These are phyloP conservation scores for Tetranychus piercei DNA, from an alignment of 2,888 invertebrate genomes.

Conservation along the genomic window DNA sequence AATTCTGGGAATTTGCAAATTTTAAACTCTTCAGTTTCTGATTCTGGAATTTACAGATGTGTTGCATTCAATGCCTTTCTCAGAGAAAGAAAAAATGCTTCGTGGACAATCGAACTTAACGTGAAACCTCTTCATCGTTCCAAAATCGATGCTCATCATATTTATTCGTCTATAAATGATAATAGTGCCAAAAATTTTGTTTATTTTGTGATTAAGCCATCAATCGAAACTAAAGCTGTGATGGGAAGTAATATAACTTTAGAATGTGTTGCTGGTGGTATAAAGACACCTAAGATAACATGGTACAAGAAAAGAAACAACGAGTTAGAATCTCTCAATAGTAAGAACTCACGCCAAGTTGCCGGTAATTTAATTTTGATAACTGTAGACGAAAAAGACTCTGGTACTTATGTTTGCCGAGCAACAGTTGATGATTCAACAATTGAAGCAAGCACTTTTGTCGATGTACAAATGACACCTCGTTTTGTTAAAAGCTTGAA, in stretches of 20 bases:
- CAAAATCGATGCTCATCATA: neutral
- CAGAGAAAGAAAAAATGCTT: slow-evolving; percentile 21
- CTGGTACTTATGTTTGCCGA: slow-evolving; percentile 60
- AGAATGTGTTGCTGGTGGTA: slow-evolving; percentile 51
- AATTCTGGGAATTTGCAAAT: slow-evolving; percentile 27
- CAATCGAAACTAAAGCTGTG: slow-evolving; percentile 21
- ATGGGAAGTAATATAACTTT: slow-evolving; percentile 46
- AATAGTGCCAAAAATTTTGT: neutral
- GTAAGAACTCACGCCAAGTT: neutral
- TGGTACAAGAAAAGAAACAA: slow-evolving; percentile 46
- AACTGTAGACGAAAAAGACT: slow-evolving; percentile 43
- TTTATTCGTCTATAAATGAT: neutral
- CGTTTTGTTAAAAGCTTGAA: slow-evolving; percentile 28
- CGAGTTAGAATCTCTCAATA: slow-evolving; percentile 30
- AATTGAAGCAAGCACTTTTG: slow-evolving; percentile 37
- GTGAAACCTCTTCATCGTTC: neutral
- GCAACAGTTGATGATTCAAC: slow-evolving; percentile 44
- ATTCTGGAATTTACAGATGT: slow-evolving; percentile 26
- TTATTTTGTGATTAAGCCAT: slow-evolving; percentile 19
- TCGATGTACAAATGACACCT: slow-evolving; percentile 34
- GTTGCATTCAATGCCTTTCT: slow-evolving; percentile 26
- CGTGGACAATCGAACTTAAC: slow-evolving; percentile 15
- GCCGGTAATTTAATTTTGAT: slow-evolving; percentile 39
- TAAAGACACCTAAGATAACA: slow-evolving; percentile 45
- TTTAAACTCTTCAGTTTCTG: slow-evolving; percentile 20